Evolutionary conservation across 2,797 vertebrate species (phyloP).

Genomic region (Galago senegalensis): DNA sequence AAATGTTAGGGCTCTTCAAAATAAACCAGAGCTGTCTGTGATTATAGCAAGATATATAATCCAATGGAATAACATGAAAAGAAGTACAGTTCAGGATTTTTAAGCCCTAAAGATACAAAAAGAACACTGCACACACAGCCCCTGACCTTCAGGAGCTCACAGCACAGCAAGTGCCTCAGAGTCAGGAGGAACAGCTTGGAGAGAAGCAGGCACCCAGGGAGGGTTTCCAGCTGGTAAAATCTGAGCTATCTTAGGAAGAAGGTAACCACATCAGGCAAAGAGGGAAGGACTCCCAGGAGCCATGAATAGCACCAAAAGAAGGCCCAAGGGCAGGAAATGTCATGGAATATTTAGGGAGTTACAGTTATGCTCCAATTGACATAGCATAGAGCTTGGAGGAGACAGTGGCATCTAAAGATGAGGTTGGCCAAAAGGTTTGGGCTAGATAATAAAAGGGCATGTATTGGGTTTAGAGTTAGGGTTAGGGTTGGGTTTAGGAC

Average conservation of each 20-base stretch:
- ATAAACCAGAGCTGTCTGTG: neutral
- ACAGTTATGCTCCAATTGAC: neutral
- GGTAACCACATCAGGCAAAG: neutral
- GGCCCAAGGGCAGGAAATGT: neutral
- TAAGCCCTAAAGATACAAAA: neutral
- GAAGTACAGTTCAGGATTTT: neutral
- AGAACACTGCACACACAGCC: neutral
- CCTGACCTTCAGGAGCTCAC: neutral
- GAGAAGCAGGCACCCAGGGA: neutral
- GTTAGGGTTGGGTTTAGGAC: too few relatives aligned
- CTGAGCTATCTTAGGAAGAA: neutral
- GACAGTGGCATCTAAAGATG: neutral
- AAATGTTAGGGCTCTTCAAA: constrained; percentile 61
- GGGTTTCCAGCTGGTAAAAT: neutral
- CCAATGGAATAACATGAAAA: constrained; percentile 3
- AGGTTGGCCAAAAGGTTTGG: neutral
- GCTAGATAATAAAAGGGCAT: neutral
- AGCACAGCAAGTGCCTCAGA: neutral
- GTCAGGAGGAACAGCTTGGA: neutral
- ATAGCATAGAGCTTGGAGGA: neutral
- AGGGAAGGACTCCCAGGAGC: neutral
- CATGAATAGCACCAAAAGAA: neutral
- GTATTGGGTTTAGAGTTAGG: too few relatives aligned
- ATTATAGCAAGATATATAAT: constrained; percentile 18
- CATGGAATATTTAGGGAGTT: neutral